These are phyloP conservation scores for Notothenia coriiceps DNA, from an alignment of 2,113 vertebrate genomes.

Conservation along the genomic window DNA sequence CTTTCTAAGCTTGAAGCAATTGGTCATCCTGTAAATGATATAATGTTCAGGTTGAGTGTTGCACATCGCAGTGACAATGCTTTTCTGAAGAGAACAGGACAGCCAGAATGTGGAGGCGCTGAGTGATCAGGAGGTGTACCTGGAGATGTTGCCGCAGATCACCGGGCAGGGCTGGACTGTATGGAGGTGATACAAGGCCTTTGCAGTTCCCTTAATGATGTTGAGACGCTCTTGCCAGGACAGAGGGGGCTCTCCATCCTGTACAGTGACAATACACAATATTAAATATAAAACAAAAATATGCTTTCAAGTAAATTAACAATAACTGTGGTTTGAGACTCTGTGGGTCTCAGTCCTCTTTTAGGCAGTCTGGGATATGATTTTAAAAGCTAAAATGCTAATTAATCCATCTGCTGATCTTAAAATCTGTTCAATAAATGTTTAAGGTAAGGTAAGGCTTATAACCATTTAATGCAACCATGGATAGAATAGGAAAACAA, in stretches of 20 bases:
- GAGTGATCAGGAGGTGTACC: constrained; percentile 49
- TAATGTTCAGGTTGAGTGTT: neutral
- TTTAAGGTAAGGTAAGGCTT: no score
- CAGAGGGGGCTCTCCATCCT: constrained; percentile 59
- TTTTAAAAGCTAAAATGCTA: no score
- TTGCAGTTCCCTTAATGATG: constrained; percentile 72
- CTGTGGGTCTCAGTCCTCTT: no score
- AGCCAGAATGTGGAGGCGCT: neutral
- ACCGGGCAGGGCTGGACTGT: constrained; percentile 61
- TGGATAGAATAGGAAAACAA: no score
- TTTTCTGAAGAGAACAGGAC: neutral
- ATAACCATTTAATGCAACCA: no score
- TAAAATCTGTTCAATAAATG: no score
- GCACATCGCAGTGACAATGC: no score
- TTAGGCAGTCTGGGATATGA: no score
- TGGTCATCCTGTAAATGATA: neutral
- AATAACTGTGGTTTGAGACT: no score
- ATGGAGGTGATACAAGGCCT: constrained; percentile 80
- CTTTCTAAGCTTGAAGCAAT: neutral
- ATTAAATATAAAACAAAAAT: neutral
- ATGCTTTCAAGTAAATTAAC: neutral
- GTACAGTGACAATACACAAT: constrained; percentile 11
- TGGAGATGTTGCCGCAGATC: constrained; percentile 82
- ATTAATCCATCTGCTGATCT: no score
- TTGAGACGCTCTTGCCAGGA: constrained; percentile 76